Base-by-base conservation (phyloP, 2,797 vertebrate species). In the Lithobates pipiens region DNA sequence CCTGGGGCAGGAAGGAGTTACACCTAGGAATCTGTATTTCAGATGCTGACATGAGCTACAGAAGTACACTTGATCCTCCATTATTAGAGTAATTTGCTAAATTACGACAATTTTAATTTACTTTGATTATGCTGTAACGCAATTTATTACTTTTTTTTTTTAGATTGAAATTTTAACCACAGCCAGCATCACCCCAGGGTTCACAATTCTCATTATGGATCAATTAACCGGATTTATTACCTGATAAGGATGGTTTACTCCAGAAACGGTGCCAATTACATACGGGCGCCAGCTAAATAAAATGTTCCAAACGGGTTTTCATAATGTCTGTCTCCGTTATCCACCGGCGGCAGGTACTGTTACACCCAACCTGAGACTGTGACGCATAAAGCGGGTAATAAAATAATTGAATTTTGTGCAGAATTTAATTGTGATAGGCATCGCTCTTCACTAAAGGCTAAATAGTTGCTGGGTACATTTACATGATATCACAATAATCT, bases 201-300 rank as follows among this genome's bases (percentile, higher is more conserved):
- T 86, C 85, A 74, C 42, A 74, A 83, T 78, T 72, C 85, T 83
- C 85, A 83, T 86, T 86, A 86, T 42, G 75, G 80, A 83, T 86
- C 85, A 86, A 86, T 86, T 86, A 86, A 75, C 75, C 80, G 29
- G 80, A 86, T 82, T 83, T 77, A 73, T 86, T 83, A 69, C 82
- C 80, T 65, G 80, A 83, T 86, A 78, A 83, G 85, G 85, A 74
- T 83, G 85, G 80, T 83, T 86, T 86, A 72, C 75, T 86, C 32
- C 80, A 71, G 80, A 74, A 77, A 71, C 54, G 10, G 42, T 83
- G 85, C 77, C 85, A 86, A 86, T 83, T 73, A 82, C 57, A n/a
- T 29, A 25, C 63, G 15, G 44, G 50, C 32, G 23, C 42, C 34
- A 44, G 65, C 54, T 68, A 86, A 86, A 86, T 83, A 73, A 86